These are phyloP conservation scores for Heliconius erato DNA, from an alignment of 2,888 invertebrate genomes.

Conservation along the genomic window DNA sequence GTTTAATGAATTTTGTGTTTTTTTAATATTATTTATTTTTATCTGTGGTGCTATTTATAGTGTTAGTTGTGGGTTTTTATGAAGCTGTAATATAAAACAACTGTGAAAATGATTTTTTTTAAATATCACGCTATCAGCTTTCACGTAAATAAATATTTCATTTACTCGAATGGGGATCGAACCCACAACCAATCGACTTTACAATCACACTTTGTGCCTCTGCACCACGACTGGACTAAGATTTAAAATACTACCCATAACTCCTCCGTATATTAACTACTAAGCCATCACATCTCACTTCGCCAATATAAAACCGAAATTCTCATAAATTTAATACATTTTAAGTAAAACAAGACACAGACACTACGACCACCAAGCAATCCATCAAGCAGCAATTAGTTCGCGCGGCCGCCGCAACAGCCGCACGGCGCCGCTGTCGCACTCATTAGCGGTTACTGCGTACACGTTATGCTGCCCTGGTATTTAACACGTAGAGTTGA, in stretches of 20 bases:
- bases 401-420: slow-evolving; percentile 73
- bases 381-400: slow-evolving; percentile 82
- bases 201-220: too few species aligned
- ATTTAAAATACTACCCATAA: background rate
- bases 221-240: too few species aligned
- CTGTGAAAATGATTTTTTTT: too few species aligned
- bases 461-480: slow-evolving; percentile 63
- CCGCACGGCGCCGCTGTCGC: slow-evolving; percentile 78
- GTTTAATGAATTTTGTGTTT: slow-evolving; percentile 18
- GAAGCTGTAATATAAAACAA: too few species aligned
- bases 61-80: too few species aligned
- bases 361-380: slow-evolving; percentile 59
- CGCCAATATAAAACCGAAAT: background rate
- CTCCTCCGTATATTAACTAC: background rate
- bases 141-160: too few species aligned
- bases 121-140: too few species aligned
- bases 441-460: slow-evolving; percentile 80
- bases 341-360: slow-evolving; percentile 42
- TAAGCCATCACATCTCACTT: background rate
- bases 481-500: slow-evolving; percentile 57
- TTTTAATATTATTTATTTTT: slow-evolving; percentile 1
- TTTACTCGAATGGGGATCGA: too few species aligned
- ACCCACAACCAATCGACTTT: too few species aligned
- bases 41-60: background rate
- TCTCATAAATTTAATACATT: background rate